Evolutionary conservation across 2,888 invertebrate species (phyloP), one percentile per base, ranked within the genome.

Genomic region (Melanostoma scalare): DNA sequence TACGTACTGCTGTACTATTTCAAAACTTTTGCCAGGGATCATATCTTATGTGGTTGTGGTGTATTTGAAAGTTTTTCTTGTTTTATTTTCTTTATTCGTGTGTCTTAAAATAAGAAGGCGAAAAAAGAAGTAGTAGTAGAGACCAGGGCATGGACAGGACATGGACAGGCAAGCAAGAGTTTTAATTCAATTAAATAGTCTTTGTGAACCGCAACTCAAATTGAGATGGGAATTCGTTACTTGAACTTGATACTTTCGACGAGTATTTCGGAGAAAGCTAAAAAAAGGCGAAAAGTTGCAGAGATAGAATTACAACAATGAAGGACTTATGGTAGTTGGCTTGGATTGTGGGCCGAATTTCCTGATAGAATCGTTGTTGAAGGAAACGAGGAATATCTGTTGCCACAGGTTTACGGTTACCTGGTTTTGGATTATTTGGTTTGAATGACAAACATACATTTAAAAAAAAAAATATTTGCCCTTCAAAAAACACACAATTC

Each of bases 171-270:
- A 38, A 48, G 72, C 67, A 82, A 61, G 72, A 84, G 69, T 78
- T 84, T 84, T 84, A 69, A 84, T 84, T 84, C 82, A 78, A 84
- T 84, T 84, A 78, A 58, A 71, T 71, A 74, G 63, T 69, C 68
- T 65, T 73, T 74, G 78, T 74, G 60, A 65, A 60, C 74, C 82
- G 33, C 74, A 84, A 74, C 68, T 73, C 73, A 77, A 82, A 82
- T 77, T 82, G 77, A 77, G 56, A 82, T 82, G 67, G 76, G 60
- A 81, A 65, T 67, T 76, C 71, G 60, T 67, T 44, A 61, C 67
- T 63, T 63, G 71, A 69, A 58, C 50, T 65, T 50, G 40, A 74
- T 69, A 31, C 42, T 68, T 5, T 48, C 31, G 55, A 63, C 9
- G 30, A 38, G 31, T 31, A 58, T 33, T 6, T 8, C 31, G 44